Evolutionary conservation across 2,888 invertebrate species (phyloP), one percentile per base, ranked within the genome.

Genomic region (Mechanitis messenoides): DNA sequence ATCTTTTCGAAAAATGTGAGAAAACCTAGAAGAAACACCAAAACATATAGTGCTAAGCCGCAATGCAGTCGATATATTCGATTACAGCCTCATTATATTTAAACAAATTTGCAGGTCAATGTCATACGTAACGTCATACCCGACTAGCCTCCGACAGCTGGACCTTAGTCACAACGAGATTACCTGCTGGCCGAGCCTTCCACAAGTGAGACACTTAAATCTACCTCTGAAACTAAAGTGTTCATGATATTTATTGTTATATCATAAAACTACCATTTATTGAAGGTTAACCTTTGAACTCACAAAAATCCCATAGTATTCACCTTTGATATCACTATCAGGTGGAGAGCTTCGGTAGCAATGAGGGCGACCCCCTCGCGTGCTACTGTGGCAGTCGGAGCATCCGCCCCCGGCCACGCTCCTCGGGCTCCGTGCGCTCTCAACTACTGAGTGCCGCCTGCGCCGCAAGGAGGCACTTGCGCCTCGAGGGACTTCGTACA

Each of bases 131-230:
- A 96, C 96, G 11, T 95, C 95, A 59, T 98, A 97, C 82, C 98
- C 99, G 0, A 93, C 94, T 50, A 93, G 94, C 55, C 88, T 99
- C 7, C 96, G 97, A 64, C 97, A 98, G 79, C 85, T 99, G 53
- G 98, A 99, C 85, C 91, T 99, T 46, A 97, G 97, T 55, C 96
- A 97, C 80, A 98, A 98, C 84, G 94, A 95, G 82, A 96, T 98
- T 70, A 93, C 94, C 0, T 94, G 95, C 74, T 98, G 97, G 97
- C 96, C 96, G 0, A 96, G 96, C 77, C 83, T 96, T 68, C 96
- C 96, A 0, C 94, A 94, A 78, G 93, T 95, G 33, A 87, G 66
- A 45, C 11, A 42, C 42, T 38, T 1, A 1, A 38, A 38, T 1
- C 38, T 38, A 54, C 12, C 20, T 7, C 20, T 12, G 33, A 6